Conservation (phyloP, 2,113 vertebrate species). For the Rhineura floridana region DNA sequence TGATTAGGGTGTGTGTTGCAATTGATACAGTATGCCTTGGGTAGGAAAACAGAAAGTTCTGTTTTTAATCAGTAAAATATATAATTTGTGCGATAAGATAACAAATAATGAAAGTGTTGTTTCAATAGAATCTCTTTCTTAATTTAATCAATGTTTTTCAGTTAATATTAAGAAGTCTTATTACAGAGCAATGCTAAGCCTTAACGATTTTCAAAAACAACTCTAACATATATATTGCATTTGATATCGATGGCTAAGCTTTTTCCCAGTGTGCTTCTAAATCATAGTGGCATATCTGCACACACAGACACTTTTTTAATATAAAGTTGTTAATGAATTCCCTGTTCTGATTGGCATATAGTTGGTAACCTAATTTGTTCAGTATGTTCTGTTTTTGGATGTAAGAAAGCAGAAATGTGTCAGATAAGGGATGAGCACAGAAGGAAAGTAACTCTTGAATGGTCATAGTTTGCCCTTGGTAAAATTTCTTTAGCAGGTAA, state of each 20-base stretch:
- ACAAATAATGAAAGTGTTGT: constrained; percentile 66
- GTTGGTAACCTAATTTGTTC: constrained; percentile 26
- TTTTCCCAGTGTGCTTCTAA: constrained; percentile 58
- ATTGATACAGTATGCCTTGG: constrained; percentile 30
- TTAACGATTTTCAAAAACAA: constrained; percentile 50
- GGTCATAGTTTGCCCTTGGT: background rate
- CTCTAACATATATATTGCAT: constrained; percentile 18
- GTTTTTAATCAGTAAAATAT: constrained; percentile 12
- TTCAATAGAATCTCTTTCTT: constrained; percentile 47
- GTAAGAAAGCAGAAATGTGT: constrained; percentile 3
- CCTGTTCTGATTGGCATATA: background rate
- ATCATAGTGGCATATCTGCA: constrained; percentile 41
- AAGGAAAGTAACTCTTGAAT: constrained; percentile 17
- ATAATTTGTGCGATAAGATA: constrained; percentile 59
- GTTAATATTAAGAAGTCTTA: background rate
- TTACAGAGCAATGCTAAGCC: constrained; percentile 30
- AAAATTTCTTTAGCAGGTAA: fast-evolving
- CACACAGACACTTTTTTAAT: constrained; percentile 15
- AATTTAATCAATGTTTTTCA: constrained; percentile 22
- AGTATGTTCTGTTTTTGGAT: constrained; percentile 8
- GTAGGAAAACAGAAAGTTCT: constrained; percentile 27
- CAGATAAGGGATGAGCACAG: background rate
- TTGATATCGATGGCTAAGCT: constrained; percentile 48
- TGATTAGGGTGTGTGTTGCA: constrained; percentile 4
- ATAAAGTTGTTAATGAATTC: constrained; percentile 43